Conservation (phyloP, 2,888 invertebrate species). For the Sphaerophoria rueppellii region DNA sequence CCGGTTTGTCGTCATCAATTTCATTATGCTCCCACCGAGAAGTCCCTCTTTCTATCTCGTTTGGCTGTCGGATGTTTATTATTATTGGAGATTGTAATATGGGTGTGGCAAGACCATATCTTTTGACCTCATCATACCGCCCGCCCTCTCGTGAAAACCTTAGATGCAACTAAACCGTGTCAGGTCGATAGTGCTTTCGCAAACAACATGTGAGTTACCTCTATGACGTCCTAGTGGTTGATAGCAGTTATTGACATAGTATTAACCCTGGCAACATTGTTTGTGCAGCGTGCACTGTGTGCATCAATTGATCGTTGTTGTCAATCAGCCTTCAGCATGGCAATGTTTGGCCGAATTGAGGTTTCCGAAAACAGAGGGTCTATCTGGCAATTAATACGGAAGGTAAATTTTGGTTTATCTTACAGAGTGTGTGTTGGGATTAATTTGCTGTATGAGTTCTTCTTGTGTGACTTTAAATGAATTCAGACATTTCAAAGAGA, state of each 20-base stretch:
- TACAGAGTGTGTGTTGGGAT: too few relatives aligned
- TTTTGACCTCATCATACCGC: neutral
- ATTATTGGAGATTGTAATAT: constrained; percentile 44
- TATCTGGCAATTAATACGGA: too few relatives aligned
- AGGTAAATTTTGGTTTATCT: too few relatives aligned
- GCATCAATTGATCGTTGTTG: neutral
- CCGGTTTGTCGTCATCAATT: constrained; percentile 23
- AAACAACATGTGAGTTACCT: constrained; percentile 24
- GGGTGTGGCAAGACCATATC: constrained; percentile 42
- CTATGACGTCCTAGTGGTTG: neutral
- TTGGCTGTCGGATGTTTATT: constrained; percentile 22
- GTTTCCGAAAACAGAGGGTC: neutral
- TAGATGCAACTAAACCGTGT: constrained; percentile 61
- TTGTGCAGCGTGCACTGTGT: neutral
- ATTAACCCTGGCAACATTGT: neutral
- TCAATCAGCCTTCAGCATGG: constrained; percentile 3
- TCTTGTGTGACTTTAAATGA: too few relatives aligned
- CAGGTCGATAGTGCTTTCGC: constrained; percentile 40
- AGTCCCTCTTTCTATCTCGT: neutral
- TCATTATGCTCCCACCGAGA: neutral
- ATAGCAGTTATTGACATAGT: constrained; percentile 9
- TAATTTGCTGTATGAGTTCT: too few relatives aligned
- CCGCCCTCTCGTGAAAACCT: constrained; percentile 25
- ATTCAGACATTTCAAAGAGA: too few relatives aligned
- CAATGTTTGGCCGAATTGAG: too few relatives aligned